Conservation (phyloP, 2,888 invertebrate species). For the Agyllia agylla region DNA sequence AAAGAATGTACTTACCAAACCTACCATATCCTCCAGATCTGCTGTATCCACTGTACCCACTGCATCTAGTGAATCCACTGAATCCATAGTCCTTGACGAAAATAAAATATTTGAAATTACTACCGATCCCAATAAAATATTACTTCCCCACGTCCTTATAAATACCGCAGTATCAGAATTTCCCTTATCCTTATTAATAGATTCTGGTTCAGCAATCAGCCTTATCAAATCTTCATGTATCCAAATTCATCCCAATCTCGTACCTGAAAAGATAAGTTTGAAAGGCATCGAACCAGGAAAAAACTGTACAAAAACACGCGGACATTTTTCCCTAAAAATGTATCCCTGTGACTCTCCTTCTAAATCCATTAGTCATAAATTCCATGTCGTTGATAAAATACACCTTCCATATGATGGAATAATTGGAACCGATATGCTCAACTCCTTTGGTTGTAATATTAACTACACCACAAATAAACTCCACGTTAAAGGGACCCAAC, state of each 20-base stretch:
- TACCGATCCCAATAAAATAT: constrained; percentile 49
- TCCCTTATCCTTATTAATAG: constrained; percentile 64
- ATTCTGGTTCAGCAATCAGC: constrained; percentile 67
- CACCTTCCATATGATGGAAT: constrained; percentile 26
- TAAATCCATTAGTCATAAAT: constrained; percentile 5
- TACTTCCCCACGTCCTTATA: constrained; percentile 63
- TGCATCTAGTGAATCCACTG: background rate
- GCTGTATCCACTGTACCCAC: background rate
- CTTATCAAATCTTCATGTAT: constrained; percentile 70
- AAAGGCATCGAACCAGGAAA: background rate
- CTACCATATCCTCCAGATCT: background rate
- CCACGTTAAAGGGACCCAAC: no score
- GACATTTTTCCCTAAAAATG: background rate
- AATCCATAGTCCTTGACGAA: background rate
- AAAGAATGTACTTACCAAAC: background rate
- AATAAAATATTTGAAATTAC: constrained; percentile 49
- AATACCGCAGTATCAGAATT: constrained; percentile 56
- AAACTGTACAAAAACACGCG: background rate
- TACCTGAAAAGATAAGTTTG: background rate
- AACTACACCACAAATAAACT: no score
- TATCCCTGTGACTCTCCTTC: background rate
- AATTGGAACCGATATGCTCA: constrained; percentile 13
- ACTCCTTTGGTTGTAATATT: background rate
- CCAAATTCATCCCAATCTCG: constrained; percentile 34
- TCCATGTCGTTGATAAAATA: constrained; percentile 2